Evolutionary conservation across 2,888 invertebrate genomes (phyloP).

Genomic region (Toxonevra muliebris): DNA sequence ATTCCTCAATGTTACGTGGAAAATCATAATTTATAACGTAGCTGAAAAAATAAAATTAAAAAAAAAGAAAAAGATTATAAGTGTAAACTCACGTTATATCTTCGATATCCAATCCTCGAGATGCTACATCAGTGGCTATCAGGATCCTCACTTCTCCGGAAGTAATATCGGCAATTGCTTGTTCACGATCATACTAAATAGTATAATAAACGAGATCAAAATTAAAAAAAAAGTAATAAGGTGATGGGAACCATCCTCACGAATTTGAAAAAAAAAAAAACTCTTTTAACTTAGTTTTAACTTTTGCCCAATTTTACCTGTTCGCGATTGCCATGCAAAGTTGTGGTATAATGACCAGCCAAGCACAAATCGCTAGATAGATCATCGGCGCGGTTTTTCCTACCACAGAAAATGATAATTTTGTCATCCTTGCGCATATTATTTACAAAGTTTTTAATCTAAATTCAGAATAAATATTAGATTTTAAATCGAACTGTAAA

Average conservation of each 20-base stretch:
- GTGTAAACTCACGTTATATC: conserved; percentile 73
- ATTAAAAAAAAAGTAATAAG: conserved; percentile 3
- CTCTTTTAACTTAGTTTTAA: too few species aligned
- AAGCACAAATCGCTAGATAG: conserved; percentile 81
- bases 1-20: conserved; percentile 93
- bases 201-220: background rate
- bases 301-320: too few species aligned
- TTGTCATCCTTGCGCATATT: conserved; percentile 81
- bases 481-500: background rate
- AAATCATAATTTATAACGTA: conserved; percentile 93
- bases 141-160: conserved; percentile 82
- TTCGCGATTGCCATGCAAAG: conserved; percentile 90
- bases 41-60: conserved; percentile 39
- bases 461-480: conserved; percentile 23
- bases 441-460: conserved; percentile 75
- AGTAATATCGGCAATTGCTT: conserved; percentile 85
- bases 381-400: conserved; percentile 84
- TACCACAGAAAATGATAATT: conserved; percentile 89
- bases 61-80: conserved; percentile 7
- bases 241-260: background rate
- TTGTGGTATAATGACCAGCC: conserved; percentile 75
- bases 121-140: conserved; percentile 95
- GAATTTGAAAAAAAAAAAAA: too few species aligned
- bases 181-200: conserved; percentile 73
- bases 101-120: conserved; percentile 91